Evolutionary conservation across 2,888 invertebrate species (phyloP).

Genomic region (Zonitis immaculata): DNA sequence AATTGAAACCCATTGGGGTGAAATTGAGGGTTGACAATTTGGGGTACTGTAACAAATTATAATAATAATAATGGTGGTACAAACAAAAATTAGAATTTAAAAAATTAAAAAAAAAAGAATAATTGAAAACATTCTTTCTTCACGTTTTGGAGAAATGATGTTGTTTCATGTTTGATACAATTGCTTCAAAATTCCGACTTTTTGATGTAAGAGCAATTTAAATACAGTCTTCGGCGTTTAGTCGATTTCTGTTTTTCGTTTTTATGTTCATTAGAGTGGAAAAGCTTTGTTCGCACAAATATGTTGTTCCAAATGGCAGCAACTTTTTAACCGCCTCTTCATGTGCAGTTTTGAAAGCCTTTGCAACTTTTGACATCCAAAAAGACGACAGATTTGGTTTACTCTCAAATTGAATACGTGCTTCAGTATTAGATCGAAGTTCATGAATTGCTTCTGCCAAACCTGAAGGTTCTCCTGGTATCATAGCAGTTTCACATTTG

Average conservation of each 20-base stretch:
- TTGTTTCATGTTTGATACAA: conserved; percentile 23
- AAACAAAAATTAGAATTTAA: conserved; percentile 11
- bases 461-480: conserved; percentile 25
- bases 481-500: conserved; percentile 17
- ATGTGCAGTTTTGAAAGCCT: conserved; percentile 30
- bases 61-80: conserved; percentile 17
- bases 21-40: conserved; percentile 16
- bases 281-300: conserved; percentile 16
- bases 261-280: conserved; percentile 23
- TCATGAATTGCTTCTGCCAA: conserved; percentile 27
- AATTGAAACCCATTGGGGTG: conserved; percentile 11
- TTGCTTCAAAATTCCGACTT: conserved; percentile 24
- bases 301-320: conserved; percentile 11
- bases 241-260: conserved; percentile 27
- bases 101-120: background rate
- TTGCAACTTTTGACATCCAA: conserved; percentile 30
- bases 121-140: conserved; percentile 21
- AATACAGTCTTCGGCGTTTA: conserved; percentile 23
- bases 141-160: conserved; percentile 26
- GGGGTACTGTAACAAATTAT: conserved; percentile 16
- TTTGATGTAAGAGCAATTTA: conserved; percentile 27
- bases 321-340: conserved; percentile 9
- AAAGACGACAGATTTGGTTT: conserved; percentile 26
- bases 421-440: conserved; percentile 28
- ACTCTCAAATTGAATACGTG: conserved; percentile 27